phyloP scores from a whole-genome alignment of 2,888 invertebrate genomes.

The Notodromas monacha region DNA sequence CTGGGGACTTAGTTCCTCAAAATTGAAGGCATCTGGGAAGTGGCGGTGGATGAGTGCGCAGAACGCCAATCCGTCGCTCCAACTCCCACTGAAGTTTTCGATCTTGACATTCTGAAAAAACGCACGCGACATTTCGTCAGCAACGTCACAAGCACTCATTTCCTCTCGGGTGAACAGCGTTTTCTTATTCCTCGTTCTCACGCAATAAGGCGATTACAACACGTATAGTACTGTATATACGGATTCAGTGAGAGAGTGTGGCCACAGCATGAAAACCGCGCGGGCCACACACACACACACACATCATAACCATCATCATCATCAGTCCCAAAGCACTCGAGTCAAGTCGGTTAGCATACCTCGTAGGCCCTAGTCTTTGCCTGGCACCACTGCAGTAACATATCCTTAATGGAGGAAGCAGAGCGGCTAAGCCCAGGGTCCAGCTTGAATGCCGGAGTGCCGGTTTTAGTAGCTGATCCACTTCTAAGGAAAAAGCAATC shows the following conservation, averaged over 20 bases:
- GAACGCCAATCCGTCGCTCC: slow-evolving; percentile 96
- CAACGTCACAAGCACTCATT: neutral
- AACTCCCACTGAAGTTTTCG: slow-evolving; percentile 91
- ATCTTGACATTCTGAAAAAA: slow-evolving; percentile 56
- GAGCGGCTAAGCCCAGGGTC: slow-evolving; percentile 1
- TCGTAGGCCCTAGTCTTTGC: slow-evolving; percentile 88
- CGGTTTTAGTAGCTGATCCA: no score
- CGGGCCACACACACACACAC: no score
- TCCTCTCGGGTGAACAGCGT: no score
- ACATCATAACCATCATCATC: no score
- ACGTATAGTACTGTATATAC: no score
- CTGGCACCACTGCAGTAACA: slow-evolving; percentile 80
- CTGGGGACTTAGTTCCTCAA: slow-evolving; percentile 49
- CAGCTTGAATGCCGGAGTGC: no score
- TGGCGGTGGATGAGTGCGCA: slow-evolving; percentile 96
- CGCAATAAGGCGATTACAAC: no score
- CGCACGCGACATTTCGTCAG: neutral
- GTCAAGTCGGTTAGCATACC: slow-evolving; percentile 27
- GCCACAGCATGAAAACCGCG: no score
- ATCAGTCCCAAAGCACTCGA: no score
- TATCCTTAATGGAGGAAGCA: slow-evolving; percentile 37
- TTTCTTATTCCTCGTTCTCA: no score
- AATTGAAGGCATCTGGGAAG: slow-evolving; percentile 80
- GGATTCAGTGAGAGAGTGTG: no score
- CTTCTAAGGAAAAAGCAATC: no score